Conservation (phyloP, 2,797 vertebrate genomes). For the Helicolenus hilgendorfi region DNA sequence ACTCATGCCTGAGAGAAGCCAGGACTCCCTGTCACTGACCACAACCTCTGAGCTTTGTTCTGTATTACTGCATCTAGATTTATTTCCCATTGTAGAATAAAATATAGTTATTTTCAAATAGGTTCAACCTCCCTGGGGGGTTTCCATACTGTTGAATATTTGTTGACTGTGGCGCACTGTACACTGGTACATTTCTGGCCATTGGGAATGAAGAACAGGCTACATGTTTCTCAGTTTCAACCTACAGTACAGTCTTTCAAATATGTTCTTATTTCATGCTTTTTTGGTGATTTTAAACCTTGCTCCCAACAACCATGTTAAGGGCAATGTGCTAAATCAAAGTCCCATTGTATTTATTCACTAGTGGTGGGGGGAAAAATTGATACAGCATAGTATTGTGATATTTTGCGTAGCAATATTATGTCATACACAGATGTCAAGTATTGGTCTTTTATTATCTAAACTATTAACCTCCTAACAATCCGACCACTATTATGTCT, state of each 20-base stretch:
- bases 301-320: not conserved
- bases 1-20: conserved; percentile 78
- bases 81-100: conserved; percentile 61
- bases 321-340: conserved; percentile 17
- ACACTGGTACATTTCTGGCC: not conserved
- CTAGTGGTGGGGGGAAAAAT: not conserved
- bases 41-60: conserved; percentile 74
- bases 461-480: not conserved
- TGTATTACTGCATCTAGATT: conserved; percentile 44
- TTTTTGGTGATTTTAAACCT: not conserved
- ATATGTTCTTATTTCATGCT: not conserved
- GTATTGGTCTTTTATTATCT: too few relatives aligned
- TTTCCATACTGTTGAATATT: conserved; percentile 43
- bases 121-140: conserved; percentile 28
- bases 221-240: not conserved
- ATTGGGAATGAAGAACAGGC: not conserved
- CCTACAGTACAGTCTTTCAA: not conserved
- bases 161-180: conserved; percentile 2
- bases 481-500: too few relatives aligned
- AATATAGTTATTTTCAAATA: conserved; percentile 63
- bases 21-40: conserved; percentile 69
- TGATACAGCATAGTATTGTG: too few relatives aligned
- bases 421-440: too few relatives aligned
- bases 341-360: not conserved
- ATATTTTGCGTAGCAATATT: too few relatives aligned